Conservation (phyloP, 1,140 invertebrate species). For the Apis dorsata region DNA sequence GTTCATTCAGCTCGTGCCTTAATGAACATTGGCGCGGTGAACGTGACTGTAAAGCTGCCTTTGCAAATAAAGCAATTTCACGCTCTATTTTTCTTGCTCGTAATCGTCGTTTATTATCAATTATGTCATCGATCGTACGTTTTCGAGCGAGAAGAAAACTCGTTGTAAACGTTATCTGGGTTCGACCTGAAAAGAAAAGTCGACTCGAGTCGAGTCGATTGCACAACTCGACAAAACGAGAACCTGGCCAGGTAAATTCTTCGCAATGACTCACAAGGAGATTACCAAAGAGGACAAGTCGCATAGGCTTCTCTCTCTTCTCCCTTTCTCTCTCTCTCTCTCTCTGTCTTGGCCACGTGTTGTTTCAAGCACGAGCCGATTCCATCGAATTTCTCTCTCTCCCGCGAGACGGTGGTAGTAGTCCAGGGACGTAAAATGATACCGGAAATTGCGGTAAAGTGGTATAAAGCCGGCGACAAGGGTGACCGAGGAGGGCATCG, state of each 20-base stretch:
- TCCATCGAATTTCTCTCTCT: constrained; percentile 21
- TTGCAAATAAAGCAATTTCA: constrained; percentile 1
- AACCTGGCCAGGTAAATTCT: constrained; percentile 2
- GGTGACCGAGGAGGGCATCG: constrained; percentile 12
- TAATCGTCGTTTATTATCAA: neutral
- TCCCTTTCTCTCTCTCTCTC: neutral
- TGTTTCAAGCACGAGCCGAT: neutral
- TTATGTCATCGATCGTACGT: neutral
- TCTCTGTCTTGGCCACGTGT: neutral
- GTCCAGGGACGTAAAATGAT: constrained; percentile 13
- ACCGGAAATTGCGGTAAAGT: constrained; percentile 48
- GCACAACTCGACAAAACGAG: constrained; percentile 14
- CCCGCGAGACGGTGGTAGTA: neutral
- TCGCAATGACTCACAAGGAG: constrained; percentile 14
- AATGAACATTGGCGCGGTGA: neutral
- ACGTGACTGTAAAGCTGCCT: neutral
- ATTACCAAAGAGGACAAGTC: constrained; percentile 23
- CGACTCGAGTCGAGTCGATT: neutral
- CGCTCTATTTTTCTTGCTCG: neutral
- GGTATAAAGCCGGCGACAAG: constrained; percentile 15
- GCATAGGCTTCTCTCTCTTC: constrained; percentile 7
- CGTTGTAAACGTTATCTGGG: neutral
- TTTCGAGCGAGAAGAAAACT: neutral
- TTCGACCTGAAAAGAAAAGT: neutral
- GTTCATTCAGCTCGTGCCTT: constrained; percentile 11